These are phyloP conservation scores for Morone chrysops DNA, from an alignment of 2,113 vertebrate species.

Conservation along the genomic window DNA sequence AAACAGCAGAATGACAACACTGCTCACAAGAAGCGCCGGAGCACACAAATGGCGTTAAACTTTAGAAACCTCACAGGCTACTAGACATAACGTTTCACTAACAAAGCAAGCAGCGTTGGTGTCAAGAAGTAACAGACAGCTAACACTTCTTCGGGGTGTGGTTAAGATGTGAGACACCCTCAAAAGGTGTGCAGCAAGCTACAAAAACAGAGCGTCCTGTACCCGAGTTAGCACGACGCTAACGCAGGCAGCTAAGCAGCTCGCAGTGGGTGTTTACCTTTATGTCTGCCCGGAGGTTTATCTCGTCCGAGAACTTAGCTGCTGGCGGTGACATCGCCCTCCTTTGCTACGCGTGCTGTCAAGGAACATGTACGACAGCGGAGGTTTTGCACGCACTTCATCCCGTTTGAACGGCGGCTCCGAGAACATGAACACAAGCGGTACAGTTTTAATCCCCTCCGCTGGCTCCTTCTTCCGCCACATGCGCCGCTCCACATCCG, in stretches of 20 bases:
- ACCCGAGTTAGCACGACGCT: conserved; percentile 59
- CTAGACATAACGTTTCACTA: too few relatives aligned
- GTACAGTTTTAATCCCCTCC: conserved; percentile 61
- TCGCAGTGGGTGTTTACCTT: conserved; percentile 75
- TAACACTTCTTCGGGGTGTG: background rate
- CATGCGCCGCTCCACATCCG: background rate
- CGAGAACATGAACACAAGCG: conserved; percentile 38
- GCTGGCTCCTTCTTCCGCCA: conserved; percentile 64
- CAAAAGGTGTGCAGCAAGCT: conserved; percentile 2
- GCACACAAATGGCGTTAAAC: background rate
- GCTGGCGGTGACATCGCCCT: conserved; percentile 57
- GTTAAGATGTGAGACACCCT: background rate
- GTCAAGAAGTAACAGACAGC: background rate
- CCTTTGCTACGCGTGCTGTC: background rate
- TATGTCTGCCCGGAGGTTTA: conserved; percentile 33
- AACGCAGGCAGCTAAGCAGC: conserved; percentile 36
- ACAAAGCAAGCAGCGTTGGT: background rate
- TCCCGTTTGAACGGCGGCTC: conserved; percentile 28
- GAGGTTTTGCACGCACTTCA: conserved; percentile 9
- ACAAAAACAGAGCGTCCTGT: conserved; percentile 42
- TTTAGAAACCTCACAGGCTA: background rate
- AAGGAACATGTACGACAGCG: background rate
- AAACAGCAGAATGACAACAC: background rate
- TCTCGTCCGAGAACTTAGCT: conserved; percentile 32
- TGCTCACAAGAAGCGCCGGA: too few relatives aligned